phyloP scores from a whole-genome alignment of 2,888 invertebrate species.

The Drosophila birchii region DNA sequence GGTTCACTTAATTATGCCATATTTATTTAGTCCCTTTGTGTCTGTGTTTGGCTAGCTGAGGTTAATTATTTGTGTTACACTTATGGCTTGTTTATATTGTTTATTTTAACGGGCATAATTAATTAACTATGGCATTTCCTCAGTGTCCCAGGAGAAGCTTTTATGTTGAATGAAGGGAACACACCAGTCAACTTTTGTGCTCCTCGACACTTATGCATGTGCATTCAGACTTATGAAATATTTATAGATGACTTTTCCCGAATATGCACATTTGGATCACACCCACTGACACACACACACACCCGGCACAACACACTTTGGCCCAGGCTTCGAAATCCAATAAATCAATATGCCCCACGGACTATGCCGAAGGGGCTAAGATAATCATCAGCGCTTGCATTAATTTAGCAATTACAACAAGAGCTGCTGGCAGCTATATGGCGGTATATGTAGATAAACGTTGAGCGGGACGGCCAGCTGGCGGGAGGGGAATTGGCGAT shows the following conservation, averaged over 20 bases:
- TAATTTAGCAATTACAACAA: constrained; percentile 74
- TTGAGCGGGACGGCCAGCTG: constrained; percentile 44
- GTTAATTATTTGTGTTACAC: constrained; percentile 7
- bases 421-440: constrained; percentile 40
- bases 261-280: constrained; percentile 28
- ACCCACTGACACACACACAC: constrained; percentile 6
- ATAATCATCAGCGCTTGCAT: constrained; percentile 63
- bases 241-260: constrained; percentile 14
- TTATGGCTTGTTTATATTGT: not conserved
- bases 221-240: constrained; percentile 21
- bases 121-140: constrained; percentile 2
- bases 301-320: constrained; percentile 7
- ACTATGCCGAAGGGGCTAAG: constrained; percentile 41
- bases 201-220: constrained; percentile 6
- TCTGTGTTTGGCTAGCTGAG: not conserved
- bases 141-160: not conserved
- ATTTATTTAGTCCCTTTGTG: constrained; percentile 3
- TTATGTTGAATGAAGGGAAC: not conserved
- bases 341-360: constrained; percentile 45
- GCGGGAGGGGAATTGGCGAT: not conserved
- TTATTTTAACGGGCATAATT: constrained; percentile 4
- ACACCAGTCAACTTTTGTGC: not conserved
- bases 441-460: constrained; percentile 40
- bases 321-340: constrained; percentile 37
- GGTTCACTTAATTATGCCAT: constrained; percentile 3